These are phyloP conservation scores for Macrosoma leucophasiata DNA, from an alignment of 2,888 invertebrate genomes.

Conservation along the genomic window DNA sequence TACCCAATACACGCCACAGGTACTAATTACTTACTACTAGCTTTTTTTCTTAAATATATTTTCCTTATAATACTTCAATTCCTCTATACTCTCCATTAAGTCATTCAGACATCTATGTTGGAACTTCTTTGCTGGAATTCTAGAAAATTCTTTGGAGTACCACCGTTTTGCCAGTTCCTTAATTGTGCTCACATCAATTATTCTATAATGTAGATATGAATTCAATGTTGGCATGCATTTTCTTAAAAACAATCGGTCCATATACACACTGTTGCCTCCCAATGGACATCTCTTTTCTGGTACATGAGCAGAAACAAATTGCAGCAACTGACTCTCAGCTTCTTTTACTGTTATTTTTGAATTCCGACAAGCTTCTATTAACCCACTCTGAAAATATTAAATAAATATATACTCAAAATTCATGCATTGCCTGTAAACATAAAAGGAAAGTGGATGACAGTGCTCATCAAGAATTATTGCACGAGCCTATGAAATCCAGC, in stretches of 20 bases:
- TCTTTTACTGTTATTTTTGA: conserved; percentile 79
- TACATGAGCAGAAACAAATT: conserved; percentile 79
- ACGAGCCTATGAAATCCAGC: too few species aligned
- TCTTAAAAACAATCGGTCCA: conserved; percentile 87
- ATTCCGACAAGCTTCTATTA: conserved; percentile 81
- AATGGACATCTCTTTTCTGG: conserved; percentile 80
- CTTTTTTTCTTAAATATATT: conserved; percentile 73
- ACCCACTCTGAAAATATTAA: conserved; percentile 80
- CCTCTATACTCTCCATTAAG: conserved; percentile 89
- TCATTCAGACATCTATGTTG: conserved; percentile 87
- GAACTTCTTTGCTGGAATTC: conserved; percentile 78
- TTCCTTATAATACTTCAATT: conserved; percentile 86
- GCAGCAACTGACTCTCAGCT: conserved; percentile 83
- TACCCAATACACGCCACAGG: too few species aligned
- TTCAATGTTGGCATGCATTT: conserved; percentile 89
- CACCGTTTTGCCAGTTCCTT: conserved; percentile 90
- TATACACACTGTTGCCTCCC: conserved; percentile 91
- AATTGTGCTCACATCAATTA: conserved; percentile 93
- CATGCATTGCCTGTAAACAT: neutral
- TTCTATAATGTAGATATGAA: conserved; percentile 90
- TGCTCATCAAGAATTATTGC: too few species aligned
- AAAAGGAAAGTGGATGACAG: too few species aligned
- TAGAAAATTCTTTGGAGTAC: conserved; percentile 78
- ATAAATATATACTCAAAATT: conserved; percentile 6
- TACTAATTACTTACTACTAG: too few species aligned